These are phyloP conservation scores for Pipistrellus nathusii DNA, from an alignment of 2,797 vertebrate species.

Conservation along the genomic window DNA sequence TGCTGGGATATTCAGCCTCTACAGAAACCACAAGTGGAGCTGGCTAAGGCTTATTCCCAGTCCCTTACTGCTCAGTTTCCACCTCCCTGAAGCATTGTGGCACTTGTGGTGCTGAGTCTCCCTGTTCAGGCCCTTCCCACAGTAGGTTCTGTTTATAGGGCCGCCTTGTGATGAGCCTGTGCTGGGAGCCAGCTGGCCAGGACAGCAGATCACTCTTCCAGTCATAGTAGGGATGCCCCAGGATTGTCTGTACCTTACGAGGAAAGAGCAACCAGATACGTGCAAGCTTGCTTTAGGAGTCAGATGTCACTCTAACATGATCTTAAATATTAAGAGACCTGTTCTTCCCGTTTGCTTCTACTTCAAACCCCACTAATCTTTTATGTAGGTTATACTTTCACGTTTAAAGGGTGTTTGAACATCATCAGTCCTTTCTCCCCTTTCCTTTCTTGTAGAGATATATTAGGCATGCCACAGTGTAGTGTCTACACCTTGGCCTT, in stretches of 20 bases:
- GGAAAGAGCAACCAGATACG: slow-evolving; percentile 59
- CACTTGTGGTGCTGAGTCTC: slow-evolving; percentile 34
- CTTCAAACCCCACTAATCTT: background rate
- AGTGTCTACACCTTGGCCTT: background rate
- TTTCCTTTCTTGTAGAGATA: background rate
- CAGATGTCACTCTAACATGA: background rate
- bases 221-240: slow-evolving; percentile 29
- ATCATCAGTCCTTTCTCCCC: background rate
- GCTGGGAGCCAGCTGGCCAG: background rate
- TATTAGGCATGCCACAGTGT: background rate
- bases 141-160: slow-evolving; percentile 64
- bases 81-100: background rate
- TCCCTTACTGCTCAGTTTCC: background rate
- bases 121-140: background rate
- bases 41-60: background rate
- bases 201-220: slow-evolving; percentile 58
- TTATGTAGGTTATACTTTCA: slow-evolving; percentile 9
- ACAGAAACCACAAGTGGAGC: background rate
- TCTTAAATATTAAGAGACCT: slow-evolving; percentile 4
- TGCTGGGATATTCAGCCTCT: background rate
- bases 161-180: slow-evolving; percentile 59
- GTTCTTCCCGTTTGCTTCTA: slow-evolving; percentile 18
- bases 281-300: background rate
- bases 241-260: slow-evolving; percentile 51
- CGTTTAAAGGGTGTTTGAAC: slow-evolving; percentile 38